A percentile compares a stretch with the other conserved stretches of the same genome.
phyloP scores from a whole-genome alignment of 2,888 invertebrate species.

The Agrilus cyanescens region DNA sequence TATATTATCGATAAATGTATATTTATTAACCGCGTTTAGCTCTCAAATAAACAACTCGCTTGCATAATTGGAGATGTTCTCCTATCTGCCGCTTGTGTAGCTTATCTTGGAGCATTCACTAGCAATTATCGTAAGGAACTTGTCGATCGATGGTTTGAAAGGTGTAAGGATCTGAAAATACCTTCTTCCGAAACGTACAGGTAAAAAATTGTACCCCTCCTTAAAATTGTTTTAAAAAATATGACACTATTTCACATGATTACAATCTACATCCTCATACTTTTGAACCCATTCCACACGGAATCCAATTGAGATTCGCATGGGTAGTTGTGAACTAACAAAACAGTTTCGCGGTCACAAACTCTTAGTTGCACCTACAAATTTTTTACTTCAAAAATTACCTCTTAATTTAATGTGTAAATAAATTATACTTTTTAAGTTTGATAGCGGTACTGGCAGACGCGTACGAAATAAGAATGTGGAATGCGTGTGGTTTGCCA shows the following conservation, averaged over 20 bases:
- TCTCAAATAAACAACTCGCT: slow-evolving; percentile 51
- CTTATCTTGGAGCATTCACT: slow-evolving; percentile 87
- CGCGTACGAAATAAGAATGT: slow-evolving; percentile 74
- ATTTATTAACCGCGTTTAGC: slow-evolving; percentile 28
- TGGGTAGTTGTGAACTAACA: too few relatives aligned
- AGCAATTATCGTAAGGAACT: slow-evolving; percentile 56
- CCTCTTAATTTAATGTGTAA: too few relatives aligned
- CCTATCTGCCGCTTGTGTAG: slow-evolving; percentile 75
- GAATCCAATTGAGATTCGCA: too few relatives aligned
- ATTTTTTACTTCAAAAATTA: too few relatives aligned
- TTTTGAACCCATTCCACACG: too few relatives aligned
- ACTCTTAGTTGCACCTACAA: too few relatives aligned
- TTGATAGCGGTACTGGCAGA: slow-evolving; percentile 64
- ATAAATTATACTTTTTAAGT: slow-evolving; percentile 39
- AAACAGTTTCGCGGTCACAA: too few relatives aligned
- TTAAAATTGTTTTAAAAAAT: too few relatives aligned
- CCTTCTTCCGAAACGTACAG: slow-evolving; percentile 59
- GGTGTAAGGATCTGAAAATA: slow-evolving; percentile 53
- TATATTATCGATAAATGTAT: background rate
- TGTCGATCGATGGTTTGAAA: slow-evolving; percentile 52
- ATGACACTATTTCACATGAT: too few relatives aligned
- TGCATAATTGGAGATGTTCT: slow-evolving; percentile 80
- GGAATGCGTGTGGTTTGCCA: slow-evolving; percentile 84
- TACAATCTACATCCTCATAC: too few relatives aligned
- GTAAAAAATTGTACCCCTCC: too few relatives aligned